Percentiles rank a stretch among this genome's conserved stretches.
Evolutionary conservation across 2,113 vertebrate genomes (phyloP).

Genomic region (Hydrolagus affinis): DNA sequence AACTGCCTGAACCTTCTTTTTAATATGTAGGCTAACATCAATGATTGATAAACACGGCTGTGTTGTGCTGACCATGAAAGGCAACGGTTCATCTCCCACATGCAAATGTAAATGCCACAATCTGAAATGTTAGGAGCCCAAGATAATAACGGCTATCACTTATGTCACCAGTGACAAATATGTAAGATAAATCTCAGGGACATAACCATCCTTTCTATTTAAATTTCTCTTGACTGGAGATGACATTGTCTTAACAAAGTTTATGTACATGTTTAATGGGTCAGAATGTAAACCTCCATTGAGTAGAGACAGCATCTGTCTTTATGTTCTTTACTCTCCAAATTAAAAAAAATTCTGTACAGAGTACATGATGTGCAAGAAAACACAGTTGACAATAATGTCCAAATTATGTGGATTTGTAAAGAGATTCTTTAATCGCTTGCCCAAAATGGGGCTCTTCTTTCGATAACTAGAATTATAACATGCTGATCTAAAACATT

Average conservation of each 20-base stretch:
- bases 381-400: too few relatives aligned
- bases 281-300: neutral
- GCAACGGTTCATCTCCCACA: neutral
- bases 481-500: too few relatives aligned
- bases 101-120: neutral
- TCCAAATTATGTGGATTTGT: too few relatives aligned
- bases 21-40: neutral
- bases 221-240: neutral
- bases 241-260: neutral
- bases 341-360: neutral
- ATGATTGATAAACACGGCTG: neutral
- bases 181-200: neutral
- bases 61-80: neutral
- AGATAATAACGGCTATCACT: neutral
- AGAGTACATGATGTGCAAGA: too few relatives aligned
- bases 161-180: slow-evolving; percentile 11
- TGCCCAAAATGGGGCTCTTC: too few relatives aligned
- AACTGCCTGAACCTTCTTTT: neutral
- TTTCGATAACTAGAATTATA: too few relatives aligned
- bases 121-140: neutral
- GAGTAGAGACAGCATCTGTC: neutral
- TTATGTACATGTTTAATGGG: neutral
- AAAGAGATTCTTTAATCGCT: too few relatives aligned
- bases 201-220: neutral
- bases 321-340: neutral